Evolutionary conservation across 2,888 invertebrate species (phyloP), one percentile per base, ranked within the genome.

Genomic region (Xanthostigma xanthostigma): DNA sequence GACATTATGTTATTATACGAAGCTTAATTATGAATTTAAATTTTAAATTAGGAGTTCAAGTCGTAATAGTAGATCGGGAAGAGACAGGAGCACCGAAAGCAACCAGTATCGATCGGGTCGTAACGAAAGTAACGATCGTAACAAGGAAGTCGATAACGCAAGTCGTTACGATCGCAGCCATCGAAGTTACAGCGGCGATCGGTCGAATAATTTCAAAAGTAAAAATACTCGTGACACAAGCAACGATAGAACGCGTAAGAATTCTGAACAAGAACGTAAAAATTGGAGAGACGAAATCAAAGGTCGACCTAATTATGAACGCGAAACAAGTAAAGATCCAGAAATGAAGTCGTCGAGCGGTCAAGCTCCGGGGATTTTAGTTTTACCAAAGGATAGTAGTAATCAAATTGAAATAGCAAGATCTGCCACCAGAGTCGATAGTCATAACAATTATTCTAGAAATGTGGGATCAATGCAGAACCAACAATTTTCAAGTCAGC

Each of bases 141-240:
- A 36, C 46, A 53, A 40, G 36, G 27, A 49, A 14, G 44, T 45
- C 40, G 39, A 45, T 51, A 41, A 47, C 34, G 49, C 53, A 17
- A 46, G 48, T 12, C 36, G 50, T 43, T 35, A 46, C 45, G 47
- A 50, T 43, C 51, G 49, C 36, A 51, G 50, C 11, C 44, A 50
- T 35, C 51, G 40, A 46, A 45, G 35, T 39, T 50, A 41, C 46
- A 48, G 41, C 34, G 44, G 35, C 44, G 47, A 49, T 49, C 51
- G 37, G 1, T 27, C 27, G 44, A 46, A 38, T 10, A 42, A 48
- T 41, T 35, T 35, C 10, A 35, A 36, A 17, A 13, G 46, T 9
- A 35, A 36, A 9, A 45, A 53, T 41, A 71, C 71, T 54, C 62
- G 71, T 36, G 71, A 72, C 53, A 60, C 64, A 17, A 72, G 72